These are phyloP conservation scores for Prionchulus punctatus DNA, from an alignment of 2,888 invertebrate species.

Conservation along the genomic window DNA sequence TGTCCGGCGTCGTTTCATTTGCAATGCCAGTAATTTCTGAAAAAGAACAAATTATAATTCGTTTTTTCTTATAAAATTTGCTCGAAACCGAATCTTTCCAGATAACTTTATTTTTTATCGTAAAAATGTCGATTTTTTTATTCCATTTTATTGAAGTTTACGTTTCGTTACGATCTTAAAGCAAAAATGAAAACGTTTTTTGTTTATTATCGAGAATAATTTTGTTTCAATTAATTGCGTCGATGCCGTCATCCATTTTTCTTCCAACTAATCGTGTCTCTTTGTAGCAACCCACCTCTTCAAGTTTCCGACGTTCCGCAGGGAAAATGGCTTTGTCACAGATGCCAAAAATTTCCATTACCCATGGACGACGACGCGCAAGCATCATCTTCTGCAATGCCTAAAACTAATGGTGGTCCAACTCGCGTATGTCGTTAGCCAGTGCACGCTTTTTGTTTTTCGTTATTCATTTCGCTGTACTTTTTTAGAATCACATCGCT, in stretches of 20 bases:
- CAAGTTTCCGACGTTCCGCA: slow-evolving; percentile 71
- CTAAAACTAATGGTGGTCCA: no score
- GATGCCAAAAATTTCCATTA: slow-evolving; percentile 42
- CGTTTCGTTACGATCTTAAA: background rate
- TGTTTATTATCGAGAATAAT: background rate
- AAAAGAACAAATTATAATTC: background rate
- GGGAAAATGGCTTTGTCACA: slow-evolving; percentile 78
- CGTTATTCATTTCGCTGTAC: no score
- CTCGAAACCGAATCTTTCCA: background rate
- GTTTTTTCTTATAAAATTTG: background rate
- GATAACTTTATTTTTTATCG: background rate
- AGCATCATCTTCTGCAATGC: no score
- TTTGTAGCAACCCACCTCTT: slow-evolving; percentile 68
- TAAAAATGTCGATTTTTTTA: background rate
- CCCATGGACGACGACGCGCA: background rate
- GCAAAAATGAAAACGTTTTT: background rate
- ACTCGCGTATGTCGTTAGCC: no score
- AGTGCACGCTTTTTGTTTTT: no score
- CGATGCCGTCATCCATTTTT: no score
- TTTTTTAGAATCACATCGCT: no score
- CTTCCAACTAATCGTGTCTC: no score
- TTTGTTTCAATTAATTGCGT: no score
- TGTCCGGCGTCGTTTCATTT: slow-evolving; percentile 91
- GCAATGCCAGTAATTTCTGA: slow-evolving; percentile 62
- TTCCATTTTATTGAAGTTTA: background rate